Evolutionary conservation across 1,140 invertebrate species (phyloP), one percentile per base, ranked within the genome.

Genomic region (Drosophila obscura): DNA sequence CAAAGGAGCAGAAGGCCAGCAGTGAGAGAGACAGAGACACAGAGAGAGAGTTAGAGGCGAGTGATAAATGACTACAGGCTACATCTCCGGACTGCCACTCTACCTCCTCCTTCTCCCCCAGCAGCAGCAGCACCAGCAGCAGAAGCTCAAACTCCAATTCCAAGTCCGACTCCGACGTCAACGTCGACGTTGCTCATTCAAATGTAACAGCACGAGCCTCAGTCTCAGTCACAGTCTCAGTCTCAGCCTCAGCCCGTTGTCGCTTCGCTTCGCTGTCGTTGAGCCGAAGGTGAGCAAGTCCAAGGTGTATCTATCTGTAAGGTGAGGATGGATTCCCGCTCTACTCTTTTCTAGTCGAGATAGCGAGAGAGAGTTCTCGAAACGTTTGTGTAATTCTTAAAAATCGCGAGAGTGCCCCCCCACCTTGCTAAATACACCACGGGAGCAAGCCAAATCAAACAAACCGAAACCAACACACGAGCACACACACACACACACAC

Each of bases 161-260:
- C 50, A 55, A 62, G 39, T 62, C 71, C 65, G 22, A 50, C 4
- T 35, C 26, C 39, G 39, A 45, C 71, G 41, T 43, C 60, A 61
- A 50, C 60, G 26, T 22, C 64, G 79, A 66, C 65, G 65, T 77
- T 88, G 83, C 78, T 82, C 83, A 87, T 87, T 87, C 82, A 87
- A 87, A 87, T 87, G 82, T 82, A 87, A 87, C 82, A 87, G 83
- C 82, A 87, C 82, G 82, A 85, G 81, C 60, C 75, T 59, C 62
- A 46, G 68, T 56, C 75, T 59, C 62, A 46, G 68, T 56, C 53
- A 62, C 60, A 45, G 73, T 28, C 48, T 8, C 49, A 31, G 62
- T 43, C 26, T 53, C 65, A 45, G 63, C 45, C 65, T 28, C 39
- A 13, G 60, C 39, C 16, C 45, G 49, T n/a, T 51, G 58, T 35